These are phyloP conservation scores for Mustela lutreola DNA, from an alignment of 2,113 vertebrate genomes.

Conservation along the genomic window DNA sequence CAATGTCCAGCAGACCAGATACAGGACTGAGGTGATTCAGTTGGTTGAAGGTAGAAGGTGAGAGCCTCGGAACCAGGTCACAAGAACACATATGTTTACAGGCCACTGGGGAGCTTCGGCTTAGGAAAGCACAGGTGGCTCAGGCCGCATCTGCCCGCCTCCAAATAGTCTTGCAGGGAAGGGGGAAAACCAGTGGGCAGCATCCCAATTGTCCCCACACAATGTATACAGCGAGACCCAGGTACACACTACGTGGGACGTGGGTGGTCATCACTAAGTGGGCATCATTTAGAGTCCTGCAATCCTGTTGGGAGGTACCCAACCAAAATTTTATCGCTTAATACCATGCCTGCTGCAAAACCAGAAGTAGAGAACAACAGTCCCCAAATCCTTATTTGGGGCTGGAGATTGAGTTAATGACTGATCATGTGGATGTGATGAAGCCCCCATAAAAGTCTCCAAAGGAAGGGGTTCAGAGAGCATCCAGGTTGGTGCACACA, in stretches of 20 bases:
- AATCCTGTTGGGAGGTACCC: not conserved
- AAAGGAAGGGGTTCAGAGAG: not conserved
- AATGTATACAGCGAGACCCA: not conserved
- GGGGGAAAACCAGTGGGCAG: not conserved
- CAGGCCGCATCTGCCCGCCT: accelerated
- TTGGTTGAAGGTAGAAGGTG: not conserved
- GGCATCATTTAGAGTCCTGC: not conserved
- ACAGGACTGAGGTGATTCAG: not conserved
- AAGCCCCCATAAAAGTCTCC: not conserved
- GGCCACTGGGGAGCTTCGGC: not conserved
- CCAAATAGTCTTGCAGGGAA: not conserved
- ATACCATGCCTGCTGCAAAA: not conserved
- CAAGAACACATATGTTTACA: not conserved
- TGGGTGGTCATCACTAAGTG: not conserved
- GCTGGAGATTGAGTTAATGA: not conserved
- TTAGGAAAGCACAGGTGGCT: not conserved
- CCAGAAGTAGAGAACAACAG: not conserved
- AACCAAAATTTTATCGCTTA: not conserved
- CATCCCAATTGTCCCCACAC: not conserved
- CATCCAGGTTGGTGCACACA: not conserved
- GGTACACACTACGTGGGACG: not conserved
- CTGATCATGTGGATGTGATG: not conserved
- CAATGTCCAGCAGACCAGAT: not conserved
- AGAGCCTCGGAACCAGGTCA: not conserved
- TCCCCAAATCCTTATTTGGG: not conserved